Evolutionary conservation across 2,797 vertebrate species (phyloP).

Genomic region (Oryzias sinensis): DNA sequence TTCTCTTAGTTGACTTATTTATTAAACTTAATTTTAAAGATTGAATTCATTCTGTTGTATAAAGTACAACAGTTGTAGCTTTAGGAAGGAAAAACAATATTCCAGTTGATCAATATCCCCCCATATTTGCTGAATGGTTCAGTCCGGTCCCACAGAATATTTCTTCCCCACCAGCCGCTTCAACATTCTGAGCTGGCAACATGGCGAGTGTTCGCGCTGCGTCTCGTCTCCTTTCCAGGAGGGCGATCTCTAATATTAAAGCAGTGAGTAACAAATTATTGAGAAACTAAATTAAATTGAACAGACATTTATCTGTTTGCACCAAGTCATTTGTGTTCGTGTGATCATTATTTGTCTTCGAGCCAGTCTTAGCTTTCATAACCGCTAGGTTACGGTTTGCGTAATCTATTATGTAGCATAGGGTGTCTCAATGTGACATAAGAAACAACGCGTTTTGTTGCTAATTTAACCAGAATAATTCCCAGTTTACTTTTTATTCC

Average conservation of each 20-base stretch:
- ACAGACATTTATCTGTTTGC: no score
- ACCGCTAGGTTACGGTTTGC: constrained; percentile 43
- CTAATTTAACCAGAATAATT: not conserved
- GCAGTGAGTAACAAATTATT: constrained; percentile 44
- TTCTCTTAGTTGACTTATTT: fast-evolving
- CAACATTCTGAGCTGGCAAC: constrained; percentile 31
- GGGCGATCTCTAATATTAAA: constrained; percentile 40
- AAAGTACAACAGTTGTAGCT: not conserved
- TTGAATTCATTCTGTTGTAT: not conserved
- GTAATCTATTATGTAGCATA: constrained; percentile 62
- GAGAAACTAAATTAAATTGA: no score
- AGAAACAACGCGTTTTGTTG: not conserved
- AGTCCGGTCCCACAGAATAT: constrained; percentile 37
- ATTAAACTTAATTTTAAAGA: fast-evolving
- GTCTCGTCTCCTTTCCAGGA: constrained; percentile 62
- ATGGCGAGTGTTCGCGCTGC: constrained; percentile 66
- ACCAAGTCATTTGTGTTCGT: not conserved
- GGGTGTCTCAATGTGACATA: constrained; percentile 65
- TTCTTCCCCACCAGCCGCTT: fast-evolving
- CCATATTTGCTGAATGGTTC: constrained; percentile 36
- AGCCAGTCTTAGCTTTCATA: constrained; percentile 39
- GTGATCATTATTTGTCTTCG: not conserved
- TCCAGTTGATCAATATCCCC: not conserved
- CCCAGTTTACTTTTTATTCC: fast-evolving
- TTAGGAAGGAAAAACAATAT: fast-evolving